A percentile compares a stretch with the other conserved stretches of the same genome.
Evolutionary conservation across 35 echinoderm and acorn worm species (phyloP).

Genomic region (Anneissia japonica): DNA sequence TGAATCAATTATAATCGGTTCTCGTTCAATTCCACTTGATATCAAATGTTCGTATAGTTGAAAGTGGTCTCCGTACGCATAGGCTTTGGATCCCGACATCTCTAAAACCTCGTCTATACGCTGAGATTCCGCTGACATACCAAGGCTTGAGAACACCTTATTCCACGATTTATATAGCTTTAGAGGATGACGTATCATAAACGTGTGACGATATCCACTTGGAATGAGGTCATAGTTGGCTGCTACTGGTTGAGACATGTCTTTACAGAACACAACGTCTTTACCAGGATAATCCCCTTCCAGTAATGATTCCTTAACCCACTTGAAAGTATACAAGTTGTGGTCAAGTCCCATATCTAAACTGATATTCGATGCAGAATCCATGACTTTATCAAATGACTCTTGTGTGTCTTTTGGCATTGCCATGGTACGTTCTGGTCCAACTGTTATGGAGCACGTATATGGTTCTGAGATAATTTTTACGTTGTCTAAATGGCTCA

Average conservation of each 20-base stretch:
- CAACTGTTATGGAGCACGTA: not conserved
- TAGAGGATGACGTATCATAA: constrained; percentile 27
- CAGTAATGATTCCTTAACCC: not conserved
- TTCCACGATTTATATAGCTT: constrained; percentile 12
- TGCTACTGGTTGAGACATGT: not conserved
- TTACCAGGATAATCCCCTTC: constrained; percentile 29
- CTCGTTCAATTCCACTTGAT: not conserved
- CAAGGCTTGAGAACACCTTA: not conserved
- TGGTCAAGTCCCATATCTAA: not conserved
- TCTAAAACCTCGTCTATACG: not conserved
- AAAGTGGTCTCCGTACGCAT: not conserved
- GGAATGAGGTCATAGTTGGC: constrained; percentile 1
- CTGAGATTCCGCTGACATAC: not conserved
- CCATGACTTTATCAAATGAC: not conserved
- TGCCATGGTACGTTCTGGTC: not conserved
- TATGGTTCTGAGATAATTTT: not conserved
- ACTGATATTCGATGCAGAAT: not conserved
- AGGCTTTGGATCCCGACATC: not conserved
- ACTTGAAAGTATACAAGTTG: not conserved
- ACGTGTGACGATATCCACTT: constrained; percentile 15
- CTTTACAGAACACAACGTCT: constrained; percentile 24
- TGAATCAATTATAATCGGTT: constrained; percentile 38
- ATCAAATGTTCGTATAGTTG: not conserved
- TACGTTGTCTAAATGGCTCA: not conserved
- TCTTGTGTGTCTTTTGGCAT: not conserved